Conservation (phyloP, 1,140 invertebrate genomes). For the Homarus americanus region DNA sequence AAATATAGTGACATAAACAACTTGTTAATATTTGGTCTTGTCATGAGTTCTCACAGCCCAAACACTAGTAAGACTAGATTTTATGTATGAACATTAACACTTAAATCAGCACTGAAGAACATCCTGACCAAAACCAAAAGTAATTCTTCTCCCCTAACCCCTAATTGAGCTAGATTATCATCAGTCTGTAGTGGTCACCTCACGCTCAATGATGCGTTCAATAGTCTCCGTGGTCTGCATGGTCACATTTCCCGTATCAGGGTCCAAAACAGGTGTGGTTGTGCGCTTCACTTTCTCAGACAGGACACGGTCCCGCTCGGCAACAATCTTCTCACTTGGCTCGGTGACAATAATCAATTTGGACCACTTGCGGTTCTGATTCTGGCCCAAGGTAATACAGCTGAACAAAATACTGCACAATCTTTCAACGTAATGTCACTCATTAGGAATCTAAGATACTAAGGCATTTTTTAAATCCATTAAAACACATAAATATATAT, state of each 20-base stretch:
- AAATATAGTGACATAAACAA: not conserved
- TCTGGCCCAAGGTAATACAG: constrained; percentile 57
- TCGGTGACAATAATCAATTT: constrained; percentile 59
- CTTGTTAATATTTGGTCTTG: not conserved
- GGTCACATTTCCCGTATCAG: constrained; percentile 53
- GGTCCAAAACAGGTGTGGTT: constrained; percentile 59
- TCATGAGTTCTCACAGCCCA: no score
- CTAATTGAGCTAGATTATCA: constrained; percentile 14
- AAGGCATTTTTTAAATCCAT: no score
- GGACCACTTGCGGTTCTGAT: constrained; percentile 57
- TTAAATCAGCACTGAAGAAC: not conserved
- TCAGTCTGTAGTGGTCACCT: constrained; percentile 48
- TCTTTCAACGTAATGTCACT: not conserved
- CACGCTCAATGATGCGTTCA: constrained; percentile 69
- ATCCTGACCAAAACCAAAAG: not conserved
- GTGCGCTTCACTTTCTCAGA: constrained; percentile 64
- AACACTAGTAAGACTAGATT: not conserved
- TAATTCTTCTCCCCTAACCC: constrained; percentile 22
- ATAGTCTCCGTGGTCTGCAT: constrained; percentile 58
- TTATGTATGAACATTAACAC: not conserved
- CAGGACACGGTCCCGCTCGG: constrained; percentile 56
- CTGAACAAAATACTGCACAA: constrained; percentile 41
- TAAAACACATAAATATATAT: no score
- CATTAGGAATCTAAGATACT: not conserved
- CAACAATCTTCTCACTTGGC: constrained; percentile 61